phyloP scores from a whole-genome alignment of 2,797 vertebrate genomes.

The Podargus strigoides region DNA sequence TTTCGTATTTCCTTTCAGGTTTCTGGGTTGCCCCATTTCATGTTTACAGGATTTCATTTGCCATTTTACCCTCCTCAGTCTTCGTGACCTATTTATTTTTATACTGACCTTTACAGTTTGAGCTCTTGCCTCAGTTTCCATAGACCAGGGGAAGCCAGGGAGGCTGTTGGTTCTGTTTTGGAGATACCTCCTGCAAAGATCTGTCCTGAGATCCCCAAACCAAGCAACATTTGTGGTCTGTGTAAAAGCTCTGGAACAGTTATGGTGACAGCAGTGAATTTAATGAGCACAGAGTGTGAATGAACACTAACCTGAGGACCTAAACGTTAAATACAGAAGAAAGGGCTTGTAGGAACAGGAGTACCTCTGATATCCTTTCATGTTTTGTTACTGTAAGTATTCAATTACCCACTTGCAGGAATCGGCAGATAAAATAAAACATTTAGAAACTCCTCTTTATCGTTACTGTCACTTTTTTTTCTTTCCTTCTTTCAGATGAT shows the following conservation, averaged over 20 bases:
- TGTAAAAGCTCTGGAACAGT: background rate
- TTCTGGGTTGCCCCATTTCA: background rate
- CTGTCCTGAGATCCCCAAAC: background rate
- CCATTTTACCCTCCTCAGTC: background rate
- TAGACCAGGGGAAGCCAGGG: background rate
- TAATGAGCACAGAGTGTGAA: background rate
- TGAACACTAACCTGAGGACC: background rate
- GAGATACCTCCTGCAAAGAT: background rate
- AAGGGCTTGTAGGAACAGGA: background rate
- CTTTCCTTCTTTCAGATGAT: conserved; percentile 83
- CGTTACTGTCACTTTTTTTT: conserved; percentile 43
- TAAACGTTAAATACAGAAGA: background rate
- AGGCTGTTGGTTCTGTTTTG: background rate
- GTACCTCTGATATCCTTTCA: background rate
- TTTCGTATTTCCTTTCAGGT: background rate
- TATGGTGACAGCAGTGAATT: background rate
- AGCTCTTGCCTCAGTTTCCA: background rate
- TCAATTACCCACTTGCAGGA: background rate
- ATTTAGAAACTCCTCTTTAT: conserved; percentile 4
- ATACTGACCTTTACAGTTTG: background rate
- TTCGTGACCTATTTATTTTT: background rate
- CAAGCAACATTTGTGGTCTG: background rate
- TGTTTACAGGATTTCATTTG: background rate
- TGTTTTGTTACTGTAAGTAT: background rate
- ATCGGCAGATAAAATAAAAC: background rate